phyloP scores from a whole-genome alignment of 2,888 invertebrate species.

The Troides aeacus region DNA sequence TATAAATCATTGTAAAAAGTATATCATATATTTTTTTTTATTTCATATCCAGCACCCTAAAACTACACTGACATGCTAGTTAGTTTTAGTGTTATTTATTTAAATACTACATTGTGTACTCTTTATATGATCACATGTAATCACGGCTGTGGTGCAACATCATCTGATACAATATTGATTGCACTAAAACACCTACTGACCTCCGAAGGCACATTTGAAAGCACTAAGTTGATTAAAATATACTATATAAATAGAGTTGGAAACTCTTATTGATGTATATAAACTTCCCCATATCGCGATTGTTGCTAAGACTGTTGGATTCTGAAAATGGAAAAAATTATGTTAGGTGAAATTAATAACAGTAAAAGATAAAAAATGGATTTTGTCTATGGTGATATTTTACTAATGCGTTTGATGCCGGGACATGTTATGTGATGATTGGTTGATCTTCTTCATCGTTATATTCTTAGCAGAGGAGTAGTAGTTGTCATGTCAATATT shows the following conservation, averaged over 20 bases:
- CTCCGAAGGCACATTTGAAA: slow-evolving; percentile 67
- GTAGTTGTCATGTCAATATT: no score
- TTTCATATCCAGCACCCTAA: slow-evolving; percentile 10
- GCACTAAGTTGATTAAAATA: slow-evolving; percentile 46
- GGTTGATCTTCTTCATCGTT: no score
- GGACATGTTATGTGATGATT: no score
- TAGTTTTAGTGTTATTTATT: slow-evolving; percentile 38
- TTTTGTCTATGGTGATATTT: background rate
- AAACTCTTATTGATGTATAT: slow-evolving; percentile 10
- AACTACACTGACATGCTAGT: slow-evolving; percentile 3
- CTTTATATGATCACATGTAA: slow-evolving; percentile 34
- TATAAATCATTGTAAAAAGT: slow-evolving; percentile 25
- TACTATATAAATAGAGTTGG: slow-evolving; percentile 25
- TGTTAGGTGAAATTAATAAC: background rate
- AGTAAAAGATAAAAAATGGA: no score
- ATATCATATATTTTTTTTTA: slow-evolving; percentile 14
- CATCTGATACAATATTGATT: slow-evolving; percentile 42
- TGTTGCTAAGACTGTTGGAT: slow-evolving; percentile 20
- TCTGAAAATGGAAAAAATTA: slow-evolving; percentile 26
- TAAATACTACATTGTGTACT: slow-evolving; percentile 49
- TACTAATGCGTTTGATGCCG: background rate
- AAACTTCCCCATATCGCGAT: background rate
- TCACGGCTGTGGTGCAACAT: slow-evolving; percentile 37
- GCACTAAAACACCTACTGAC: slow-evolving; percentile 57
- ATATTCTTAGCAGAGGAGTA: no score